Base-by-base conservation (phyloP, 2,113 vertebrate genomes). In the Osmerus eperlanus region DNA sequence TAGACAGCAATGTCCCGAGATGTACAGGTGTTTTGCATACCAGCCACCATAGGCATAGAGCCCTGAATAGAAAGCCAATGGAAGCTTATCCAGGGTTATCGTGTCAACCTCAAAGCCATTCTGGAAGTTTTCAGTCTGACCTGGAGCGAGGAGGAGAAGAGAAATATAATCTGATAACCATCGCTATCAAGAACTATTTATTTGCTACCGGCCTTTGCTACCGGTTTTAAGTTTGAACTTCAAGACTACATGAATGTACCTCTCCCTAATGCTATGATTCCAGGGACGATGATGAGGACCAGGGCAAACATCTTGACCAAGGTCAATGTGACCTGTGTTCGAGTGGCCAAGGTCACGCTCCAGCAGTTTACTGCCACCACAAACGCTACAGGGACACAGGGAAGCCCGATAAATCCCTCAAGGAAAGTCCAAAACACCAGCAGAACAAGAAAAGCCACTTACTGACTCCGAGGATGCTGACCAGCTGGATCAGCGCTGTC, bases 11-110 rank as follows among this genome's bases (percentile, higher is more conserved):
- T 64, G 62, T 16, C 4, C 16, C 28, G 1, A 4, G 7, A 18
- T 64, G 12, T 64, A 8, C 29, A 29, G 29, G 62, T 64, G 4
- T 29, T 28, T 6, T 23, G 81, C 92, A 76, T 91, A 97, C 95
- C 95, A 97, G 91, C 95, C 95, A 11, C 91, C 90, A 53, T 94
- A 97, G 0, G 95, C 95, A 56, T 96, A 97, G 47, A 97, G 91
- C 68, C 94, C 95, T 4, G 94, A 93, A 1, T 95, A 97, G 87
- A 97, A 96, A 47, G 95, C 95, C 79, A 97, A 76, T 0, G 95
- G 95, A 18, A 97, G 63, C 69, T 86, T 91, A 14, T 93, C 91
- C 84, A 93, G 61, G 12, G 86, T 91, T 28, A 95, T 53, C 0
- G 77, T 72, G 4, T 91, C 90, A 0, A 86, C 68, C 67, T 93